phyloP scores from a whole-genome alignment of 2,797 vertebrate genomes.

The Acanthiza pusilla region DNA sequence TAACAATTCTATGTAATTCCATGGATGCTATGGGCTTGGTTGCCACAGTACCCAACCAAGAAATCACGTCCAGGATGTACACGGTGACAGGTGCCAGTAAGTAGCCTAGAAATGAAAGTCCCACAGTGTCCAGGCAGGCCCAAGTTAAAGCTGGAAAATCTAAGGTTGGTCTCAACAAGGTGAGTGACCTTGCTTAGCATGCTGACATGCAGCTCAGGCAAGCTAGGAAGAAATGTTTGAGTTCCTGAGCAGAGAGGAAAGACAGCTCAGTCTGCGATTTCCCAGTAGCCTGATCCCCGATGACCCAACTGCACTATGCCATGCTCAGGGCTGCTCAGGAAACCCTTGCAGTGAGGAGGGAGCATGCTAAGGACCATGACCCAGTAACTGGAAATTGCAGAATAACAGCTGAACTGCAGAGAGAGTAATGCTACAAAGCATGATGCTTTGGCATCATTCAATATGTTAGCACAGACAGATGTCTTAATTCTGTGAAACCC shows the following conservation, averaged over 20 bases:
- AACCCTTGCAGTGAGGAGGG: neutral
- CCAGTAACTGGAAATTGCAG: neutral
- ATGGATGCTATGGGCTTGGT: neutral
- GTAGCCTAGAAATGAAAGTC: neutral
- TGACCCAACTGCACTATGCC: neutral
- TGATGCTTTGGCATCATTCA: neutral
- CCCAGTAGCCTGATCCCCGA: neutral
- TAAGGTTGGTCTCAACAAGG: neutral
- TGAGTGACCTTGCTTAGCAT: rapidly evolving
- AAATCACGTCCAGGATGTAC: neutral
- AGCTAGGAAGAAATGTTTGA: neutral
- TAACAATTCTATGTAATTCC: neutral
- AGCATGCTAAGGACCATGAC: neutral
- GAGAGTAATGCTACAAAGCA: neutral
- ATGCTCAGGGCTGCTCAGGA: neutral
- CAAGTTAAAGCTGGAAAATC: neutral
- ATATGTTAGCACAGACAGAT: neutral
- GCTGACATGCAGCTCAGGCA: neutral
- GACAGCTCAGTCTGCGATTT: neutral
- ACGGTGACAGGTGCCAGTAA: neutral
- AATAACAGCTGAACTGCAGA: neutral
- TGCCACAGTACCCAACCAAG: neutral
- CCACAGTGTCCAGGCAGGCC: neutral
- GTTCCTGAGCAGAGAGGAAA: rapidly evolving
- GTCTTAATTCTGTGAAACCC: neutral